These are phyloP conservation scores for Matsumurasca onukii DNA, from an alignment of 1,140 invertebrate species.

Conservation along the genomic window DNA sequence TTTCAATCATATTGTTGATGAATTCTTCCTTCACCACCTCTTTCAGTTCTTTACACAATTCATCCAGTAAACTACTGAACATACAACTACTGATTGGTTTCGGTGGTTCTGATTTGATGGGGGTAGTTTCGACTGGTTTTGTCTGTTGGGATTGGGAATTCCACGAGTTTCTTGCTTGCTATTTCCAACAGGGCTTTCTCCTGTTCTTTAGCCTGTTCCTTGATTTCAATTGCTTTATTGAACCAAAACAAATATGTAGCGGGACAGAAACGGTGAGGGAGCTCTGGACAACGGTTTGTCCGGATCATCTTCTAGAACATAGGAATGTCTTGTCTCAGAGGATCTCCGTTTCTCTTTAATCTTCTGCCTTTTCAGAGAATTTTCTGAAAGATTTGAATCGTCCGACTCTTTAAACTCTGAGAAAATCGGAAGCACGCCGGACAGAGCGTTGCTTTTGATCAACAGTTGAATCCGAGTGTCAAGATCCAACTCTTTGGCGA, in stretches of 20 bases:
- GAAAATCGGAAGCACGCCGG: constrained; percentile 3
- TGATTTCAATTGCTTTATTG: constrained; percentile 21
- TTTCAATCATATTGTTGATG: background rate
- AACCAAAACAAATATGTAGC: constrained; percentile 20
- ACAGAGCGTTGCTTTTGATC: constrained; percentile 11
- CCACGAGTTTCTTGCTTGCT: background rate
- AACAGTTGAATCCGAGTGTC: constrained; percentile 5
- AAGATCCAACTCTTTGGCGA: background rate
- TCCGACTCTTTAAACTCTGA: constrained; percentile 12
- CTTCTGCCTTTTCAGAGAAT: background rate
- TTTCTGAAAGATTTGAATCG: background rate
- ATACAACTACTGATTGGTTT: too few species aligned
- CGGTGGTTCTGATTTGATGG: too few species aligned
- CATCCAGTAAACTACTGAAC: constrained; percentile 4
- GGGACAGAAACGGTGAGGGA: constrained; percentile 10
- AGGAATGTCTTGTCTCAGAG: background rate
- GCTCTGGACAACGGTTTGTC: constrained; percentile 6
- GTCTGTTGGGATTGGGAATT: background rate
- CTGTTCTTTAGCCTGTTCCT: constrained; percentile 11
- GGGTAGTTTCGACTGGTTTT: background rate
- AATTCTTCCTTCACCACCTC: constrained; percentile 7
- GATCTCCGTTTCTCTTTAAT: background rate
- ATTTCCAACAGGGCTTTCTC: constrained; percentile 4
- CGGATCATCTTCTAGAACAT: constrained; percentile 8
- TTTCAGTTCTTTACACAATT: constrained; percentile 11